A percentile compares a stretch with the other conserved stretches of the same genome.
phyloP scores from a whole-genome alignment of 2,797 vertebrate genomes.

The Erpetoichthys calabaricus region DNA sequence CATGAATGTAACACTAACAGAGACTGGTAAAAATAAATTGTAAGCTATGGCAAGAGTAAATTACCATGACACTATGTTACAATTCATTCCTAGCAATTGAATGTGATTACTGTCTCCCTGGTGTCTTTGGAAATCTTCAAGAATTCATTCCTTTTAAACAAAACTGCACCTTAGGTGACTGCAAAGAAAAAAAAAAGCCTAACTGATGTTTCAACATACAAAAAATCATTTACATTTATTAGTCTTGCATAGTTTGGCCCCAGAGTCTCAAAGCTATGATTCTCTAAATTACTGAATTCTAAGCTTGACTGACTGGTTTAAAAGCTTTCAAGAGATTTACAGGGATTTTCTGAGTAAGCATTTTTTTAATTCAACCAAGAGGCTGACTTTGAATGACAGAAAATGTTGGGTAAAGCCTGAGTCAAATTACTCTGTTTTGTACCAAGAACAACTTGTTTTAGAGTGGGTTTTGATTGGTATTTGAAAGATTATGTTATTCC shows the following conservation, averaged over 20 bases:
- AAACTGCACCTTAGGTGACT: constrained; percentile 29
- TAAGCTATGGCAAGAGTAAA: too few species aligned
- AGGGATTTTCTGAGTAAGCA: constrained; percentile 55
- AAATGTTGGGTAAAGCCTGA: constrained; percentile 37
- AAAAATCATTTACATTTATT: constrained; percentile 54
- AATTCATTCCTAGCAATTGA: too few species aligned
- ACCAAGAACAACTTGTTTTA: constrained; percentile 1
- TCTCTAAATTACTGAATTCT: constrained; percentile 67
- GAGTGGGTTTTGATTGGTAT: constrained; percentile 5
- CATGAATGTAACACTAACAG: too few species aligned
- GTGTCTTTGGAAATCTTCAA: too few species aligned
- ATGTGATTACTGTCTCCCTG: too few species aligned
- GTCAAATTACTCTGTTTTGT: constrained; percentile 26
- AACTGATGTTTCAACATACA: constrained; percentile 51
- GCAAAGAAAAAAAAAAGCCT: constrained; percentile 21
- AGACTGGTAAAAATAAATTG: too few species aligned
- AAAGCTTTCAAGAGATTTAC: constrained; percentile 71
- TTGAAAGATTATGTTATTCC: constrained; percentile 1
- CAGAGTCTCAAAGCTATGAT: constrained; percentile 45
- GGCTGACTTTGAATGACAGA: constrained; percentile 43
- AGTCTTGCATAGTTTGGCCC: constrained; percentile 39
- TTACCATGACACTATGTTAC: too few species aligned
- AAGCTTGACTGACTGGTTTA: constrained; percentile 70
- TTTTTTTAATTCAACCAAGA: constrained; percentile 54
- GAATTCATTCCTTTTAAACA: constrained; percentile 16